Base-by-base conservation (phyloP, 2,113 vertebrate genomes). In the Neogale vison region DNA sequence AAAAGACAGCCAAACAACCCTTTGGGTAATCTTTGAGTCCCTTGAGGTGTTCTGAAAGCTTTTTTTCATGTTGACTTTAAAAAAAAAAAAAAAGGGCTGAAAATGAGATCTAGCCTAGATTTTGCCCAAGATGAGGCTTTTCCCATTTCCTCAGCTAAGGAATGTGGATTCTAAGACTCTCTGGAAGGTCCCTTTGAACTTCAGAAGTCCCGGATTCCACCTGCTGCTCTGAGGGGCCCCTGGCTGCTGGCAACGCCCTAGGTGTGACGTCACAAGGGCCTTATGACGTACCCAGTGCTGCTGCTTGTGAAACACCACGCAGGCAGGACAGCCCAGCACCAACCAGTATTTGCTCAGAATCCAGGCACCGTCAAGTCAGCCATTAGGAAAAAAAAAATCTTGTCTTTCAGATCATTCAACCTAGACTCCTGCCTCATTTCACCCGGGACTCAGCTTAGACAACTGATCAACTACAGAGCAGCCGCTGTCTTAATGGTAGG, bases 221-320 rank as follows among this genome's bases (percentile, higher is more conserved):
- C 34, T 31, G 39, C 50, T n/a, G 47, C 45, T 42, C 55, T 31
- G 34, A 12, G 39, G n/a, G 55, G 13, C 20, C 15, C 11, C n/a
- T 4, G 20, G 18, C 36, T 34, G 13, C 36, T 42, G 67, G 57
- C 0, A 3, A 20, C 11, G 3, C 20, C 86, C 84, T 88, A 71
- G 92, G 65, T 98, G 59, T 12, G 98, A 97, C 90, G 81, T 98
- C 97, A 97, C 29, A 7, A 7, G 18, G 67, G 45, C 84, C 90
- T 80, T 95, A 71, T 97, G 95, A 95, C 20, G 34, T 12, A 4
- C 61, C 31, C 1, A n/a, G 2, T 13, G 31, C 39, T n/a, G 12
- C 3, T 0, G 2, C 65, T 9, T n/a, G 24, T 89, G 39, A 14
- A 52, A 6, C 0, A 4, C 34, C 6, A 4, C 1, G 7, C 0